These are phyloP conservation scores for Salticus scenicus DNA, from an alignment of 2,888 invertebrate genomes.

Conservation along the genomic window DNA sequence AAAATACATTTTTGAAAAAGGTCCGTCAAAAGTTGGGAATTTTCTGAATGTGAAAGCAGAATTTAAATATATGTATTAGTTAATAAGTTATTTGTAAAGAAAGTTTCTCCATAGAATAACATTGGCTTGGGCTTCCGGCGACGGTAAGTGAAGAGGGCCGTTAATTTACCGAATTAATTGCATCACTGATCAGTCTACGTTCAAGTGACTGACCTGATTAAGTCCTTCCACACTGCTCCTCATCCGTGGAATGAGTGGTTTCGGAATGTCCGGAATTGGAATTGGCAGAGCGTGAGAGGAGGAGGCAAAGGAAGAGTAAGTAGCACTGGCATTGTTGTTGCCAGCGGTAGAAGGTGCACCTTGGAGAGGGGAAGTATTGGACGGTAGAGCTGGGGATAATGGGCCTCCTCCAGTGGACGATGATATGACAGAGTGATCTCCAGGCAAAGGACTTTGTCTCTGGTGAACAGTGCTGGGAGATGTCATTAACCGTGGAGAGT, in stretches of 20 bases:
- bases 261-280: slow-evolving; percentile 79
- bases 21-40: too few species aligned
- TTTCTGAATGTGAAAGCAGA: too few species aligned
- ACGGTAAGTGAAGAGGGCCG: too few species aligned
- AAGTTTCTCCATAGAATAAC: too few species aligned
- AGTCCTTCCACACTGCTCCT: slow-evolving; percentile 90
- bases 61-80: too few species aligned
- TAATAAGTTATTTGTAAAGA: too few species aligned
- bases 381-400: slow-evolving; percentile 51
- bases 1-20: too few species aligned
- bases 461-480: slow-evolving; percentile 60
- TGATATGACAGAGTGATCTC: slow-evolving; percentile 78
- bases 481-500: slow-evolving; percentile 72
- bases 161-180: too few species aligned
- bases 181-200: too few species aligned
- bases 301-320: slow-evolving; percentile 51
- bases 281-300: slow-evolving; percentile 77
- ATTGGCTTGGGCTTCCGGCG: too few species aligned
- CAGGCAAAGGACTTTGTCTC: slow-evolving; percentile 78
- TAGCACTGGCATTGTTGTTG: slow-evolving; percentile 45
- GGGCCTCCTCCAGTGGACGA: slow-evolving; percentile 56
- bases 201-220: slow-evolving; percentile 85
- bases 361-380: slow-evolving; percentile 40
- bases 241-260: slow-evolving; percentile 82
- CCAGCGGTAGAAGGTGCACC: not conserved